These are phyloP conservation scores for Harpalus rufipes DNA, from an alignment of 2,888 invertebrate genomes.

Conservation along the genomic window DNA sequence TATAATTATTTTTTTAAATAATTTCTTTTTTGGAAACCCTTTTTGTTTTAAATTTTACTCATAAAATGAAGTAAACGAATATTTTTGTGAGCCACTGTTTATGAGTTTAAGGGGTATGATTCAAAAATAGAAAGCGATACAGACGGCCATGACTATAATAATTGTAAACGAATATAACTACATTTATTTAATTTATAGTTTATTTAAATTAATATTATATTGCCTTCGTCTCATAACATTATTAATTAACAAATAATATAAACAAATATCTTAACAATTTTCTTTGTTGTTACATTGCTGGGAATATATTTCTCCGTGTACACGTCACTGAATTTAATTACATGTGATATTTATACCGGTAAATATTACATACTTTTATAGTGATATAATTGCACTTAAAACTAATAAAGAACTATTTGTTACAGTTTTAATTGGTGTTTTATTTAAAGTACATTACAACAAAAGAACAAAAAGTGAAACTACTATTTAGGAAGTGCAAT, in stretches of 20 bases:
- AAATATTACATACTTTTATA: conserved; percentile 18
- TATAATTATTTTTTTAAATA: too few relatives aligned
- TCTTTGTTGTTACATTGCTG: not conserved
- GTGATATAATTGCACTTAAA: conserved; percentile 1
- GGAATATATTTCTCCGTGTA: not conserved
- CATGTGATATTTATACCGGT: not conserved
- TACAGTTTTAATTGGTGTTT: not conserved
- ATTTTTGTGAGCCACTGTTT: too few relatives aligned
- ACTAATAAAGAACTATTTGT: not conserved
- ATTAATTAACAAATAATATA: not conserved
- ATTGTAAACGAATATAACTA: too few relatives aligned
- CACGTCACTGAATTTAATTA: conserved; percentile 7
- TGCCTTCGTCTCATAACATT: too few relatives aligned
- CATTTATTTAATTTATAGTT: not conserved
- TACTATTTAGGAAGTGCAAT: conserved; percentile 15
- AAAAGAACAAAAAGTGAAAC: conserved; percentile 12
- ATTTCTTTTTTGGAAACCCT: too few relatives aligned
- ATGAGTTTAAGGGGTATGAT: too few relatives aligned
- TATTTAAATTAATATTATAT: too few relatives aligned
- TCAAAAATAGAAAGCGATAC: too few relatives aligned
- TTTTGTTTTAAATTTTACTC: too few relatives aligned
- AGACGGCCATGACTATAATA: too few relatives aligned
- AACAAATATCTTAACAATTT: not conserved
- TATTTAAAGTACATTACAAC: not conserved
- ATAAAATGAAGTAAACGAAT: too few relatives aligned